These are phyloP conservation scores for Trachelipus rathkii DNA, from an alignment of 1,140 invertebrate genomes.

Conservation along the genomic window DNA sequence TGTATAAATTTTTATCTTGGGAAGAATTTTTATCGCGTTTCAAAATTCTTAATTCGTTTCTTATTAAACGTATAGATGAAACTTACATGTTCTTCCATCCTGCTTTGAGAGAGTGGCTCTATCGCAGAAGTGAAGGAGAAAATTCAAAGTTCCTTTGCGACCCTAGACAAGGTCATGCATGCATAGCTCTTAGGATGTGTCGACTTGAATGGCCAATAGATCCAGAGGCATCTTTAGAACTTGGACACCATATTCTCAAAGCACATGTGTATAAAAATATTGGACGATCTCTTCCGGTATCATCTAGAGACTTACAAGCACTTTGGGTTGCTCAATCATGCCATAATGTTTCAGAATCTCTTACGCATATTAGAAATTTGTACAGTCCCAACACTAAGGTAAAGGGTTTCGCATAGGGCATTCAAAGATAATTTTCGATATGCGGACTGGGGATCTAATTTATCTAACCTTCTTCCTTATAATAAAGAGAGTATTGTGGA, in stretches of 20 bases:
- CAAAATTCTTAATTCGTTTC: slow-evolving; percentile 70
- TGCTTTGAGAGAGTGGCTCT: slow-evolving; percentile 92
- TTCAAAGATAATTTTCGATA: too few species aligned
- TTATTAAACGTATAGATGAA: slow-evolving; percentile 82
- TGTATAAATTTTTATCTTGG: slow-evolving; percentile 71
- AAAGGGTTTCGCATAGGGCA: slow-evolving; percentile 24
- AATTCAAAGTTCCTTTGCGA: slow-evolving; percentile 82
- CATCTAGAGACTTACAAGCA: slow-evolving; percentile 77
- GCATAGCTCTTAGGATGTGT: slow-evolving; percentile 83
- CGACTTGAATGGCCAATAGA: slow-evolving; percentile 77
- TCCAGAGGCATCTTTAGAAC: slow-evolving; percentile 80
- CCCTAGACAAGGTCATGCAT: slow-evolving; percentile 73
- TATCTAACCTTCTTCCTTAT: too few species aligned
- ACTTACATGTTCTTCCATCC: slow-evolving; percentile 97
- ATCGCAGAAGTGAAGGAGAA: slow-evolving; percentile 82
- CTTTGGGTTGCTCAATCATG: slow-evolving; percentile 80
- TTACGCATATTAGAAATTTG: slow-evolving; percentile 81
- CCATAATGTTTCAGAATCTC: slow-evolving; percentile 72
- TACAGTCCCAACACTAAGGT: slow-evolving; percentile 92
- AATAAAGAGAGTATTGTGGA: too few species aligned
- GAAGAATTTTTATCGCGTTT: slow-evolving; percentile 69
- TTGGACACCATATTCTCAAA: slow-evolving; percentile 94
- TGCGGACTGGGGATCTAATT: too few species aligned
- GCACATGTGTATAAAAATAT: slow-evolving; percentile 79
- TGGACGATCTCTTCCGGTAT: slow-evolving; percentile 55